Evolutionary conservation across 2,113 vertebrate species (phyloP), one percentile per base, ranked within the genome.

Genomic region (Microcebus griseorufus): DNA sequence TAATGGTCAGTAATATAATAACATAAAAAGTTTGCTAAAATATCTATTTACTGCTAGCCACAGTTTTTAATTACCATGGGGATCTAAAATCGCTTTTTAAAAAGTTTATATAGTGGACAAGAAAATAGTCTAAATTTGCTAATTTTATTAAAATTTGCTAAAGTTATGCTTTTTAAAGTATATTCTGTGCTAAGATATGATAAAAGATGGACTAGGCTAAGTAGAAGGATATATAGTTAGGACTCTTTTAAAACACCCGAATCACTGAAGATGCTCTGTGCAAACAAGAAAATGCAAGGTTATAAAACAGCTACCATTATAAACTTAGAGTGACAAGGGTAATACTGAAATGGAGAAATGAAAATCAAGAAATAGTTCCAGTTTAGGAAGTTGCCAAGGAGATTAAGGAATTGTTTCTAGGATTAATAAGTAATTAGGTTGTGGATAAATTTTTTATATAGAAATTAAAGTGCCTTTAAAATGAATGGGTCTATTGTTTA

Each of bases 391-490:
- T 55, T 96, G 39, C 69, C 76, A 64, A 8, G 69, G 51, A 96
- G 60, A 94, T 73, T 84, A 95, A 93, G 37, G 42, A 87, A 73
- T 92, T 65, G 4, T 79, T 94, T 92, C 84, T 81, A 51, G 6
- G 29, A 80, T 94, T 75, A 78, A 20, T 92, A 70, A 64, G 32
- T 96, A 67, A 62, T 79, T 90, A 85, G 51, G 37, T 88, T 97
- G 22, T 92, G 3, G 34, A 67, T 93, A 81, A 88, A 87, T 90
- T 84, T 34, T 34, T 29, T 67, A 80, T 85, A 48, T 80, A 91
- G 81, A 95, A 91, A 58, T 92, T 42, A 72, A 90, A 90, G 32
- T 86, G 16, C 34, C 34, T 75, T 16, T 85, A 96, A 85, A 69
- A 22, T 96, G 17, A 88, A 70, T 85, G 55, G 27, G 70, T 81